Percentiles rank a stretch among this genome's conserved stretches.
Evolutionary conservation across 2,888 invertebrate genomes (phyloP).

Genomic region (Aradus depressus): DNA sequence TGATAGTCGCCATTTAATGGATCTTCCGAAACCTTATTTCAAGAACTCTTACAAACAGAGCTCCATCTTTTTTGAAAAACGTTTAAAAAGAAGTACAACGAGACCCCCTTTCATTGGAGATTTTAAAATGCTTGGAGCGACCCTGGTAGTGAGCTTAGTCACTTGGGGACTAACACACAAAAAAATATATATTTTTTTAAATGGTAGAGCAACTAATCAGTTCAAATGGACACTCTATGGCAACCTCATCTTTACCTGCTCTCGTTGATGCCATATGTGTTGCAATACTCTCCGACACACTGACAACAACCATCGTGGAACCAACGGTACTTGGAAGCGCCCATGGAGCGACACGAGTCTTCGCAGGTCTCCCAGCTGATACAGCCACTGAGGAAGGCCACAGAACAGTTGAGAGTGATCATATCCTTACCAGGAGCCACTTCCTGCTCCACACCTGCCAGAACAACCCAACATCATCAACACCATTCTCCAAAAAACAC

Average conservation of each 20-base stretch:
- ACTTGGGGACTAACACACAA: too few species aligned
- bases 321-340: constrained; percentile 75
- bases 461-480: constrained; percentile 2
- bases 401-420: constrained; percentile 72
- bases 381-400: constrained; percentile 80
- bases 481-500: background rate
- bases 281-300: constrained; percentile 76
- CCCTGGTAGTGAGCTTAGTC: too few species aligned
- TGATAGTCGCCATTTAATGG: too few species aligned
- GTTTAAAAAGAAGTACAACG: too few species aligned
- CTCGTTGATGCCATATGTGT: constrained; percentile 79
- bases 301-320: constrained; percentile 91
- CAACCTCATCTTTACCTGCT: constrained; percentile 51
- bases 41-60: too few species aligned
- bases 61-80: too few species aligned
- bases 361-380: constrained; percentile 79
- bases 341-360: constrained; percentile 71
- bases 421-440: constrained; percentile 34
- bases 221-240: too few species aligned
- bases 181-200: too few species aligned
- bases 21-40: too few species aligned
- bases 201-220: too few species aligned
- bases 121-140: too few species aligned
- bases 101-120: too few species aligned
- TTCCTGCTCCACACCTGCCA: constrained; percentile 31